A percentile compares a stretch with the other conserved stretches of the same genome.
These are phyloP conservation scores for Picathartes gymnocephalus DNA, from an alignment of 2,113 vertebrate genomes.

Conservation along the genomic window DNA sequence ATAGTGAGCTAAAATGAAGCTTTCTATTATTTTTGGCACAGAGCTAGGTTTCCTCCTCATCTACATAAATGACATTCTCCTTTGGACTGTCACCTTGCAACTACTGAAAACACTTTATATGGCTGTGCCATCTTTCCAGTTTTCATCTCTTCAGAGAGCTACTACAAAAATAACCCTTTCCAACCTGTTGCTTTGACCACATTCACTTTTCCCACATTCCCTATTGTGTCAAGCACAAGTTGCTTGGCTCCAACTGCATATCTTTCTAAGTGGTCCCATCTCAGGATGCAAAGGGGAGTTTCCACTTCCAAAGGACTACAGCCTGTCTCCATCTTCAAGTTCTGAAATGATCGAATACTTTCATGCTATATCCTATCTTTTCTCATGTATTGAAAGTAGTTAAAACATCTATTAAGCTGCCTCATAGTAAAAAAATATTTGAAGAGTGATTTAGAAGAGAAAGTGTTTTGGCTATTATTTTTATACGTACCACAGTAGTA, in stretches of 20 bases:
- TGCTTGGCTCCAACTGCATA: rapidly evolving
- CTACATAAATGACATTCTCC: not conserved
- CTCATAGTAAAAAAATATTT: not conserved
- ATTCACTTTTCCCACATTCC: not conserved
- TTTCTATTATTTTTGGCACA: not conserved
- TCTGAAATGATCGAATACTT: not conserved
- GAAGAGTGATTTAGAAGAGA: not conserved
- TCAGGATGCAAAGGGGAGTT: not conserved
- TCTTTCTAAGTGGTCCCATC: not conserved
- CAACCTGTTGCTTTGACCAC: not conserved
- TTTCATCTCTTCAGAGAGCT: not conserved
- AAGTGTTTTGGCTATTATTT: not conserved
- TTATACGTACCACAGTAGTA: not conserved
- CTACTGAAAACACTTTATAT: not conserved
- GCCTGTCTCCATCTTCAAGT: not conserved
- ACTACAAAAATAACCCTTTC: not conserved
- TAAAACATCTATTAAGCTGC: not conserved
- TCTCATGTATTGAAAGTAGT: not conserved
- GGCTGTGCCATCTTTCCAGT: not conserved
- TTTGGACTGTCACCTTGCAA: not conserved
- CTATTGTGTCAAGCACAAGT: not conserved
- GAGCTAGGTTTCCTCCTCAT: not conserved
- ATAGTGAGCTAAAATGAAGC: not conserved
- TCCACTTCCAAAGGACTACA: not conserved
- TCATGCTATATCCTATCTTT: not conserved